These are phyloP conservation scores for Melanocharis versteri DNA, from an alignment of 2,113 vertebrate species.

Conservation along the genomic window DNA sequence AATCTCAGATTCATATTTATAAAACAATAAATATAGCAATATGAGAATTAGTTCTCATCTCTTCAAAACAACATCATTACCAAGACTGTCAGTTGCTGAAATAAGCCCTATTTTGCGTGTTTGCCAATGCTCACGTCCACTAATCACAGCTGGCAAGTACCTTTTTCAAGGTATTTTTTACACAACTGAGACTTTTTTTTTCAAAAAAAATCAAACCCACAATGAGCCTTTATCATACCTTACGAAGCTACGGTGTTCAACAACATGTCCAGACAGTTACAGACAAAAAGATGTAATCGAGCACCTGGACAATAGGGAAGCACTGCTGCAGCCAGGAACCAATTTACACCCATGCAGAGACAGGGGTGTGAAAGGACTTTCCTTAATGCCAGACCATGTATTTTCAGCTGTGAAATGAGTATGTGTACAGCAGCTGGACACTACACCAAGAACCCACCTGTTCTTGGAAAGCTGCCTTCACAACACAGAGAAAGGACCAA, in stretches of 20 bases:
- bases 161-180: neutral
- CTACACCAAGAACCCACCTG: neutral
- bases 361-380: neutral
- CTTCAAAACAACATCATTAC: neutral
- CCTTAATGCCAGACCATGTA: neutral
- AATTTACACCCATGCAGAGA: neutral
- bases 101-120: neutral
- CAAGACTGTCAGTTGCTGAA: neutral
- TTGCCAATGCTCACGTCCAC: neutral
- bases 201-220: neutral
- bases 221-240: neutral
- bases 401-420: neutral
- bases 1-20: neutral
- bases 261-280: accelerated
- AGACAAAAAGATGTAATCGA: neutral
- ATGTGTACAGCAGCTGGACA: neutral
- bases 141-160: neutral
- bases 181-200: neutral
- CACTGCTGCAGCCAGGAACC: neutral
- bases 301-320: neutral
- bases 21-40: neutral
- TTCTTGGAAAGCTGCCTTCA: neutral
- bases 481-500: neutral
- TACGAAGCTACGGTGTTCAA: neutral
- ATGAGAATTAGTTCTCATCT: neutral